phyloP scores from a whole-genome alignment of 2,113 vertebrate genomes.

The Azemiops feae region DNA sequence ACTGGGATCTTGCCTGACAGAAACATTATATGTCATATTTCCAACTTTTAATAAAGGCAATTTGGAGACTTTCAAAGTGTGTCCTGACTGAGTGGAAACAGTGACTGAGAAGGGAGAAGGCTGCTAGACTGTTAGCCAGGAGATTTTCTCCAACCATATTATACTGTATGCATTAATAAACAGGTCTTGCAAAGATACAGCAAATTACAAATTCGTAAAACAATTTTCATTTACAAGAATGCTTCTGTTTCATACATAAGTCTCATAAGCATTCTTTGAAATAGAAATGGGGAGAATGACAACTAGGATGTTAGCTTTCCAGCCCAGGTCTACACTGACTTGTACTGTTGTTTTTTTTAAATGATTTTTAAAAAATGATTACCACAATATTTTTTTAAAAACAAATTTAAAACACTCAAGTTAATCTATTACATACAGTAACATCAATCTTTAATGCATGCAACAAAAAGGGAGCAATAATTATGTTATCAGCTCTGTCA shows the following conservation, averaged over 20 bases:
- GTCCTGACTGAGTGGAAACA: background rate
- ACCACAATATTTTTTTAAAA: background rate
- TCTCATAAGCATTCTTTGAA: background rate
- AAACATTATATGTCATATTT: background rate
- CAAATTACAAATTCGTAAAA: background rate
- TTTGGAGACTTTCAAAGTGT: background rate
- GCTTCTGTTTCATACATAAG: background rate
- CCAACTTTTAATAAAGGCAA: background rate
- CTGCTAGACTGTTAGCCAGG: background rate
- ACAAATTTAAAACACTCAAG: background rate
- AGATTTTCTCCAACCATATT: background rate
- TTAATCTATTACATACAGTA: background rate
- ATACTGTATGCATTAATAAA: background rate
- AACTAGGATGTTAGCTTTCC: background rate
- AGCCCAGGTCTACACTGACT: background rate
- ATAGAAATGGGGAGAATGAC: background rate
- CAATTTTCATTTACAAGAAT: background rate
- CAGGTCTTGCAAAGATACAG: background rate
- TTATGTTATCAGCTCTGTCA: background rate
- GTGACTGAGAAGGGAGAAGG: background rate
- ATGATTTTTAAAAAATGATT: background rate
- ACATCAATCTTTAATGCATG: background rate
- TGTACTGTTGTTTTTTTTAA: background rate
- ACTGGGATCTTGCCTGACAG: background rate
- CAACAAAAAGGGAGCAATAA: background rate